Evolutionary conservation across 1,140 invertebrate genomes (phyloP), one percentile per base, ranked within the genome.

Genomic region (Eurosta solidaginis): DNA sequence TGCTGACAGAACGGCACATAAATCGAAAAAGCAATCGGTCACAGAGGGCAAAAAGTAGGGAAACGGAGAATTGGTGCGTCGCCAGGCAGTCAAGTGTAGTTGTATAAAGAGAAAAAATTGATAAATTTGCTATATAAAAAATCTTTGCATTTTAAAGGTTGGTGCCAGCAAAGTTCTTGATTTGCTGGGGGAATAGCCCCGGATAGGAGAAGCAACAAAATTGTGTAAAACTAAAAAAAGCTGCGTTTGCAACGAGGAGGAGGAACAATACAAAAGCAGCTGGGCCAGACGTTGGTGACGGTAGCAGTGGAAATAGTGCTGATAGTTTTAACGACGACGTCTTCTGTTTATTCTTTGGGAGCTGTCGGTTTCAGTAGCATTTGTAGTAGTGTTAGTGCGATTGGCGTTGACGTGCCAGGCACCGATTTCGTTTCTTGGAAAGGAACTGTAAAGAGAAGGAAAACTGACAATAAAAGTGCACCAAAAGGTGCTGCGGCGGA

Each of bases 131-230:
- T 20, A n/a, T n/a, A n/a, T n/a, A n/a, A n/a, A 68, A 68, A 68
- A 68, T 68, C n/a, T 68, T 29, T 68, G 59, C 33, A 68, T 33
- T 40, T 29, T 40, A 68, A 42, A 68, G 40, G 29, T 14, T 40
- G n/a, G 33, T 68, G 22, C 22, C 59, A 33, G 33, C 59, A 68
- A 20, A 40, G n/a, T 40, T 68, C 36, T 68, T 20, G 59, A 68
- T 68, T 68, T 17, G 12, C n/a, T 68, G 20, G 33, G 59, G 22
- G 59, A 33, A 29, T 68, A 68, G 33, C 33, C 40, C 59, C 59
- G n/a, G 33, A n/a, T 9, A 68, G 33, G 63, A 63, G 63, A 54
- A 29, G 77, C 59, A 33, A 52, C 77, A 74, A 78, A 78, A 78
- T 78, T 78, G 36, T 68, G 25, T 44, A 44, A 68, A 78, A 74